Evolutionary conservation across 2,797 vertebrate species (phyloP), one percentile per base, ranked within the genome.

Genomic region (Pagetopsis macropterus): DNA sequence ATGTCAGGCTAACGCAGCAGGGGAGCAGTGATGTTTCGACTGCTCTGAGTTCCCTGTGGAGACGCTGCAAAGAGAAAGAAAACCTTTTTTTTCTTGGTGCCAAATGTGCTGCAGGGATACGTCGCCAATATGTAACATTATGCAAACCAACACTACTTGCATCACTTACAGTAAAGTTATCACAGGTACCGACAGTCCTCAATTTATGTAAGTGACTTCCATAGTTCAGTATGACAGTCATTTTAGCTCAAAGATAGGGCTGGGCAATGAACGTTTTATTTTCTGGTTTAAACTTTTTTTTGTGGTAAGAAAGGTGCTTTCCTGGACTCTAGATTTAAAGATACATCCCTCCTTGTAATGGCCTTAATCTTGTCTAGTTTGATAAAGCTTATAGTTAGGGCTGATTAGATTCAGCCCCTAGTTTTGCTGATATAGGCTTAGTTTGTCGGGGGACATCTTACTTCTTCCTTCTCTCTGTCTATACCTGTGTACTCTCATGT

Each of bases 11-110:
- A 56, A 55, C 0, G 0, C 48, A 70, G 68, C 73, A 64, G 31
- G 73, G 44, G 55, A 70, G 31, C 21, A 54, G 23, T 44, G 57
- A 62, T 70, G 43, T 27, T 52, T 23, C 51, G 43, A 62, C 3
- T 11, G 31, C 46, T 74, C 62, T 33, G n/a, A 60, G 12, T 33
- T 70, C 56, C 63, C 58, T 56, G 66, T 49, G 49, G 72, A 74
- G 43, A n/a, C 19, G 37, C 13, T 37, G 40, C 17, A 45, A 65
- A 75, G 27, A 65, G 41, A 52, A 61, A 60, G 14, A 61, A 69
- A 45, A 70, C 63, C 52, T 55, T 44, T 54, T 74, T 17, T 74
- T 48, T 37, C 37, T 23, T 14, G 17, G 65, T 55, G 48, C 37
- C 57, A 75, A 23, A 48, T 37, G n/a, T 54, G 3, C 65, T 46